A percentile compares a stretch with the other conserved stretches of the same genome.
Conservation (phyloP, 2,888 invertebrate genomes). For the Brenthis daphne region DNA sequence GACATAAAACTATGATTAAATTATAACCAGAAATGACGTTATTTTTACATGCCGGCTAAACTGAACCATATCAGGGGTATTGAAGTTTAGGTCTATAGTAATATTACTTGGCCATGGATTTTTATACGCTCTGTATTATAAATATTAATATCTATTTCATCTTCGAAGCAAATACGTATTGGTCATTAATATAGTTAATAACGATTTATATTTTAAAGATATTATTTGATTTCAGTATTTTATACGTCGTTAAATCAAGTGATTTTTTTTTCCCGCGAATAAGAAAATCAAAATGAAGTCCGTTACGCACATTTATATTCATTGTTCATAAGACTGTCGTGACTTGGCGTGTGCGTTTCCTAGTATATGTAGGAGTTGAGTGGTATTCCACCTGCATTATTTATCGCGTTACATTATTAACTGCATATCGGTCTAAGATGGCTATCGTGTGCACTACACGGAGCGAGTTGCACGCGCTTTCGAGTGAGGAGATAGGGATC, state of each 20-base stretch:
- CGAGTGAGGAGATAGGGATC: conserved; percentile 69
- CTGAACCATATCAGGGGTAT: too few relatives aligned
- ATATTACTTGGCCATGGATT: too few relatives aligned
- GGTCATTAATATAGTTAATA: too few relatives aligned
- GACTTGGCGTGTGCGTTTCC: conserved; percentile 26
- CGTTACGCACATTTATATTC: conserved; percentile 9
- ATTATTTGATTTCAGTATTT: background rate
- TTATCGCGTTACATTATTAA: conserved; percentile 78
- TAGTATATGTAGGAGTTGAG: conserved; percentile 49
- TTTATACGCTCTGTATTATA: too few relatives aligned
- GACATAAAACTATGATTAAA: too few relatives aligned
- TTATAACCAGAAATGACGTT: too few relatives aligned
- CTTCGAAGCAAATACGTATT: too few relatives aligned
- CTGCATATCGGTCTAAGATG: conserved; percentile 75
- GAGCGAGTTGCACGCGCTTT: conserved; percentile 73
- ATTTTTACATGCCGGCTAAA: too few relatives aligned
- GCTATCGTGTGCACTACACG: conserved; percentile 73
- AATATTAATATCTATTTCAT: too few relatives aligned
- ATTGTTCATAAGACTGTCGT: conserved; percentile 17
- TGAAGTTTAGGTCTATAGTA: too few relatives aligned
- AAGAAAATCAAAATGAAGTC: background rate
- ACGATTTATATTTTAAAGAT: background rate
- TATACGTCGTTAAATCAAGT: background rate
- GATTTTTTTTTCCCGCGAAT: background rate
- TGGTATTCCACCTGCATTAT: conserved; percentile 73